Evolutionary conservation across 2,113 vertebrate genomes (phyloP).

Genomic region (Tetraodon nigroviridis): DNA sequence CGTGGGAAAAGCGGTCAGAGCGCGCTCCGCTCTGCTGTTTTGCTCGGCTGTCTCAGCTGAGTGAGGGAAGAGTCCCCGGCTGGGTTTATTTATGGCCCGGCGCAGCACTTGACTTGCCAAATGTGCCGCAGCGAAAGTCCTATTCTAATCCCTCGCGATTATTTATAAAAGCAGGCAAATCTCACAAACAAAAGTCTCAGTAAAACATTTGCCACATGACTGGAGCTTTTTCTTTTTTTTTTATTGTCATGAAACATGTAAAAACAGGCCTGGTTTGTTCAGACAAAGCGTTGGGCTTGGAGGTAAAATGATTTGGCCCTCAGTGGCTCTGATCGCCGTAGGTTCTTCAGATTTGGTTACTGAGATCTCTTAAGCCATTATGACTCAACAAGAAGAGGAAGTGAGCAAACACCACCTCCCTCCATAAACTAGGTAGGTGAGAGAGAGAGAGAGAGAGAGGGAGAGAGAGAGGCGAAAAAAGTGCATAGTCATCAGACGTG

Average conservation of each 20-base stretch:
- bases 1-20: constrained; percentile 60
- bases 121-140: constrained; percentile 22
- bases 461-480: neutral
- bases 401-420: constrained; percentile 10
- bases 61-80: constrained; percentile 46
- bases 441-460: too few relatives aligned
- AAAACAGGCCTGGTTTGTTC: too few relatives aligned
- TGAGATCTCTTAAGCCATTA: constrained; percentile 1
- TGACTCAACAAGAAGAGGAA: constrained; percentile 25
- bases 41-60: constrained; percentile 45
- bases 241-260: too few relatives aligned
- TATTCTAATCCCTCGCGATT: neutral
- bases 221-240: too few relatives aligned
- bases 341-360: too few relatives aligned
- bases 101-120: constrained; percentile 28
- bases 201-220: too few relatives aligned
- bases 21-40: constrained; percentile 43
- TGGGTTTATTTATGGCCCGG: constrained; percentile 55
- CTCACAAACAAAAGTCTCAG: neutral
- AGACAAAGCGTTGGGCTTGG: too few relatives aligned
- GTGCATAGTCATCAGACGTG: constrained; percentile 2
- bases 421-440: neutral
- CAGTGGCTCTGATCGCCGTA: too few relatives aligned
- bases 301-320: too few relatives aligned
- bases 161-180: constrained; percentile 10